Evolutionary conservation across 1,140 invertebrate species (phyloP).

Genomic region (Sweltsa coloradensis): DNA sequence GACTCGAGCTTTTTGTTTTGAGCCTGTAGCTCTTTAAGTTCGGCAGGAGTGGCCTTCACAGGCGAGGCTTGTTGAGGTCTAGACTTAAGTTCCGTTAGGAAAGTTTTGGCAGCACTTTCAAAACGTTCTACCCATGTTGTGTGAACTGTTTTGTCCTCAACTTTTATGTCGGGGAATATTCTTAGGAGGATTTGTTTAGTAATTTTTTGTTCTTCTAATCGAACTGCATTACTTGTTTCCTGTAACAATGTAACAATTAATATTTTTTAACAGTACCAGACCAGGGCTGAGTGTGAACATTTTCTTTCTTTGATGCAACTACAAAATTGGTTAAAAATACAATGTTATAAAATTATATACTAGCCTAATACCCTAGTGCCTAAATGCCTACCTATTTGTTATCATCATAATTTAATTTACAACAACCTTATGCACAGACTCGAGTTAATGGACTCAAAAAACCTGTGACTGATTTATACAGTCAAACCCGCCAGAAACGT

Average conservation of each 20-base stretch:
- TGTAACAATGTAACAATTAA: constrained; percentile 23
- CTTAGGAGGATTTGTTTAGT: constrained; percentile 41
- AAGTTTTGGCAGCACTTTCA: constrained; percentile 23
- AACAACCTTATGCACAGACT: no score
- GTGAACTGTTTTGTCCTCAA: constrained; percentile 24
- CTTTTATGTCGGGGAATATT: constrained; percentile 42
- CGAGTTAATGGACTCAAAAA: no score
- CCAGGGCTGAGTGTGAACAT: no score
- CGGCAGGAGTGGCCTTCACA: constrained; percentile 3
- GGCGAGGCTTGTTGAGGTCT: not conserved
- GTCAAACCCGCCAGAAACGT: no score
- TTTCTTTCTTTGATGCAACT: no score
- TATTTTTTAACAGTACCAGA: no score
- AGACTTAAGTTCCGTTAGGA: not conserved
- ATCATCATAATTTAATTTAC: no score
- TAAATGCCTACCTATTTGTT: no score
- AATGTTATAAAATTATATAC: no score
- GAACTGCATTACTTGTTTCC: constrained; percentile 35
- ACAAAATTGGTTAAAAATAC: no score
- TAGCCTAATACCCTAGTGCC: no score
- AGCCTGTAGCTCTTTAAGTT: constrained; percentile 31
- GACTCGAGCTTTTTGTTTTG: constrained; percentile 47
- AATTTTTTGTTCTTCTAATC: constrained; percentile 37
- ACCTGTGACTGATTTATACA: no score
- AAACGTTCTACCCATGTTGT: constrained; percentile 40